Evolutionary conservation across 2,797 vertebrate genomes (phyloP).

Genomic region (Oceanodroma leucorhoa): DNA sequence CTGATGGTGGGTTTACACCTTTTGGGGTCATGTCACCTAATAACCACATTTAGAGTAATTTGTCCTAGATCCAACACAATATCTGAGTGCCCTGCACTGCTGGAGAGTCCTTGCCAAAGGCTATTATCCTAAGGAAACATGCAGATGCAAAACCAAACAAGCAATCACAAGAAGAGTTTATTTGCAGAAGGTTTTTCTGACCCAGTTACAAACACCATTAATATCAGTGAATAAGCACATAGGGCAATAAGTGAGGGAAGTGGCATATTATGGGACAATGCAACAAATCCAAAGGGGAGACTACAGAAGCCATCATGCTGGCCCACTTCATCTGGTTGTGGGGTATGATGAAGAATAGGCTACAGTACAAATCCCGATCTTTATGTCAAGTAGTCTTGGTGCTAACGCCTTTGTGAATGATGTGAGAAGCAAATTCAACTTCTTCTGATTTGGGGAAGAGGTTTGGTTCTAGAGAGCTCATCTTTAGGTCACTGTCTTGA

Average conservation of each 20-base stretch:
- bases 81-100: neutral
- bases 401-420: neutral
- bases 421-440: neutral
- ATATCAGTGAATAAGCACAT: neutral
- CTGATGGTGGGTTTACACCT: neutral
- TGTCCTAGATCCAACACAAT: neutral
- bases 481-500: neutral
- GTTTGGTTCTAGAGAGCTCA: neutral
- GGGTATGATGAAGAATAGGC: neutral
- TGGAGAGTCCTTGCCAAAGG: neutral
- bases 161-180: neutral
- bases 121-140: neutral
- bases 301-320: neutral
- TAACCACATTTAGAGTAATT: neutral
- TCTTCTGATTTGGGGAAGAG: neutral
- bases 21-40: neutral
- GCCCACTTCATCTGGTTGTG: neutral
- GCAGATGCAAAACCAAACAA: neutral
- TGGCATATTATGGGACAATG: neutral
- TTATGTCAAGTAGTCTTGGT: neutral
- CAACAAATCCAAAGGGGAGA: neutral
- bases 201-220: neutral
- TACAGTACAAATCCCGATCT: neutral
- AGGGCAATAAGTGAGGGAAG: neutral
- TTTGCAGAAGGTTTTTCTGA: neutral